phyloP scores from a whole-genome alignment of 2,888 invertebrate genomes.

The Lycia hirtaria region DNA sequence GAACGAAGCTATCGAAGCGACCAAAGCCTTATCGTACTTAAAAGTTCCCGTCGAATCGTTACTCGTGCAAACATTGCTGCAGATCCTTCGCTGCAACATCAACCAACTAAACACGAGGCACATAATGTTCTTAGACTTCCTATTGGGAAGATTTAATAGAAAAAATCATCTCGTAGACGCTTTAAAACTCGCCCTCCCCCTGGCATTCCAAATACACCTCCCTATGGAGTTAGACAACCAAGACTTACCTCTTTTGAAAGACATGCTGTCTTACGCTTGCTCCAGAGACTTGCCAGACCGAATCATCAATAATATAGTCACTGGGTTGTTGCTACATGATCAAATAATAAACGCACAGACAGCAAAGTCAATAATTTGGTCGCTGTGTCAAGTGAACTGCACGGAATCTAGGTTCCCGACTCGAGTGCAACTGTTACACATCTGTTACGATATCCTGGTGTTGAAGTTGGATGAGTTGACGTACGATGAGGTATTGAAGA shows the following conservation, averaged over 20 bases:
- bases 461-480: constrained; percentile 70
- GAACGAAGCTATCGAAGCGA: constrained; percentile 84
- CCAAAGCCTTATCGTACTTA: constrained; percentile 85
- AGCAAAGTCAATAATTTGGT: constrained; percentile 84
- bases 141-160: constrained; percentile 78
- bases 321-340: constrained; percentile 75
- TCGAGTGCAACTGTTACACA: constrained; percentile 80
- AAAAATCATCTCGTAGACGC: constrained; percentile 87
- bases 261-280: constrained; percentile 83
- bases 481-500: constrained; percentile 79
- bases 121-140: constrained; percentile 86
- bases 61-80: constrained; percentile 87
- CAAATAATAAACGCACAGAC: constrained; percentile 70
- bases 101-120: constrained; percentile 86
- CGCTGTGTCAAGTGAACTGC: constrained; percentile 79
- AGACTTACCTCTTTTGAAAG: constrained; percentile 78
- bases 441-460: constrained; percentile 78
- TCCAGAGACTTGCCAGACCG: constrained; percentile 78
- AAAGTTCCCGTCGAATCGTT: constrained; percentile 84
- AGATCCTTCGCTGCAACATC: constrained; percentile 86
- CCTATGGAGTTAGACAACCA: constrained; percentile 83
- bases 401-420: constrained; percentile 66
- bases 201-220: constrained; percentile 88
- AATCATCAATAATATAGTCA: constrained; percentile 81
- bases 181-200: constrained; percentile 87